phyloP scores from a whole-genome alignment of 2,888 invertebrate species.

The Rhingia campestris region DNA sequence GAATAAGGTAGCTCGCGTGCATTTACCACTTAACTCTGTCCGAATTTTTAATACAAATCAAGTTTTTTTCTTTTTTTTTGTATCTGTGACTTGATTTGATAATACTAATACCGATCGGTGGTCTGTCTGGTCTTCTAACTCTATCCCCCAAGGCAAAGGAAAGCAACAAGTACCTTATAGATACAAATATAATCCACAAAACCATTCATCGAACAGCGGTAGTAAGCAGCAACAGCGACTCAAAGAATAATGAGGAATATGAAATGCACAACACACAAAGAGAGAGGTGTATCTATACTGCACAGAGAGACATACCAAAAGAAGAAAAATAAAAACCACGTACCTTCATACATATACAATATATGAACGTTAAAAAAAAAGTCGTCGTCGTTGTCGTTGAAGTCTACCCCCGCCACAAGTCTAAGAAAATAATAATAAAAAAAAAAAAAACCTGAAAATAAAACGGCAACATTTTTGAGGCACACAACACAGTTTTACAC shows the following conservation, averaged over 20 bases:
- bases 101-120: conserved; percentile 46
- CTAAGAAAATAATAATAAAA: conserved; percentile 43
- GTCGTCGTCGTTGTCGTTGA: conserved; percentile 39
- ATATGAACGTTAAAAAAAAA: conserved; percentile 29
- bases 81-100: conserved; percentile 63
- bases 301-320: conserved; percentile 36
- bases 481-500: conserved; percentile 73
- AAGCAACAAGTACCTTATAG: conserved; percentile 56
- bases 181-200: conserved; percentile 35
- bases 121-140: conserved; percentile 31
- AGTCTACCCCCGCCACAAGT: conserved; percentile 67
- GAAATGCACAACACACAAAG: conserved; percentile 70
- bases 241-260: conserved; percentile 69
- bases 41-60: conserved; percentile 49
- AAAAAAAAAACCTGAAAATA: conserved; percentile 61
- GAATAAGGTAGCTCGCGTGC: conserved; percentile 39
- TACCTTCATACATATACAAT: conserved; percentile 38
- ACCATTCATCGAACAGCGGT: conserved; percentile 14
- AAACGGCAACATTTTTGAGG: conserved; percentile 76
- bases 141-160: conserved; percentile 17
- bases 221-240: background rate
- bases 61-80: background rate
- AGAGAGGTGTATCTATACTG: conserved; percentile 50
- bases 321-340: conserved; percentile 36
- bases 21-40: conserved; percentile 54